Evolutionary conservation across 2,113 vertebrate genomes (phyloP).

Genomic region (Percopsis transmontana): DNA sequence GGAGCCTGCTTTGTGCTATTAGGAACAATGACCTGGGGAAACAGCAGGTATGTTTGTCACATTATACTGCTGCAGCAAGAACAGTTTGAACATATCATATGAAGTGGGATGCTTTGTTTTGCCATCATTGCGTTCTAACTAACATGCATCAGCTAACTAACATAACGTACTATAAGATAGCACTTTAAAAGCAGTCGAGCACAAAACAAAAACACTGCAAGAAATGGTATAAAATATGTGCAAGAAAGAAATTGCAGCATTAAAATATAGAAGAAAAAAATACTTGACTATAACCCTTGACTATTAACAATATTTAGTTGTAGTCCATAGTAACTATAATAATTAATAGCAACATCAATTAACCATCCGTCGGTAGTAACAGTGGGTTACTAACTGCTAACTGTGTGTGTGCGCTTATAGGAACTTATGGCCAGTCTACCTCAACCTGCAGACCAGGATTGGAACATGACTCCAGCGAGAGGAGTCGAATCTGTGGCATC

Average conservation of each 20-base stretch:
- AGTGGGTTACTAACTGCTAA: background rate
- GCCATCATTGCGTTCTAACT: background rate
- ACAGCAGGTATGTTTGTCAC: conserved; percentile 82
- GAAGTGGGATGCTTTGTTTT: background rate
- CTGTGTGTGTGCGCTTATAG: conserved; percentile 57
- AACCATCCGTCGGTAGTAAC: conserved; percentile 8
- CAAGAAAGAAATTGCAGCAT: no score
- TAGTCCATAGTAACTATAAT: no score
- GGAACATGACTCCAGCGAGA: conserved; percentile 79
- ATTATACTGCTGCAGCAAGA: background rate
- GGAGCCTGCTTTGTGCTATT: conserved; percentile 87
- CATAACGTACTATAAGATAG: no score
- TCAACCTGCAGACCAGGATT: conserved; percentile 89
- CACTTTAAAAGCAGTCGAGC: no score
- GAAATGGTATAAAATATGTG: no score
- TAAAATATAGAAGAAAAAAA: no score
- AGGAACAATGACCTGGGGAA: conserved; percentile 89
- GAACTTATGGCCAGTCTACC: conserved; percentile 94
- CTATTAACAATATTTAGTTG: no score
- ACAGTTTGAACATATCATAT: background rate
- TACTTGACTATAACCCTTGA: no score
- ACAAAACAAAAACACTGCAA: no score
- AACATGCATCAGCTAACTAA: background rate
- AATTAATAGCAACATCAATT: background rate
- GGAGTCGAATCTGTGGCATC: conserved; percentile 71